A percentile compares a stretch with the other conserved stretches of the same genome.
phyloP scores from a whole-genome alignment of 2,888 invertebrate genomes.

The Scaptomyza reducta region DNA sequence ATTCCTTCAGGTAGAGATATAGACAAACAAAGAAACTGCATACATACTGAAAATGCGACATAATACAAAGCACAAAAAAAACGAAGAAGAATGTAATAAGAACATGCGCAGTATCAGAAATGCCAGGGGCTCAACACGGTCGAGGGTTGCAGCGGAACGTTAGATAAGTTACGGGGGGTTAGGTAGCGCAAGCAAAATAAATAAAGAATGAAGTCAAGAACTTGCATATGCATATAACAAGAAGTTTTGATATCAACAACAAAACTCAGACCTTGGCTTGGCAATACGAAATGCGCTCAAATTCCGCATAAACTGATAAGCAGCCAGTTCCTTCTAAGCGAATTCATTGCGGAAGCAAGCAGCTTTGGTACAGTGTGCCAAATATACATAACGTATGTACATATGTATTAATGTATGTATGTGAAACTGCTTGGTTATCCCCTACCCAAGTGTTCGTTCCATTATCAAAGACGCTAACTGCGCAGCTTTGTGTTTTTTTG shows the following conservation, averaged over 20 bases:
- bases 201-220: constrained; percentile 16
- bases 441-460: constrained; percentile 27
- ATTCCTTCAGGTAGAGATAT: constrained; percentile 67
- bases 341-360: constrained; percentile 58
- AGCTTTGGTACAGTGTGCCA: constrained; percentile 6
- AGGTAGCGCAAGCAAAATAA: neutral
- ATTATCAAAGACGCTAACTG: constrained; percentile 59
- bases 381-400: constrained; percentile 3
- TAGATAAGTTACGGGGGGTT: neutral
- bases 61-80: neutral
- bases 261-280: constrained; percentile 10
- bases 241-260: constrained; percentile 7
- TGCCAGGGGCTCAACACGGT: constrained; percentile 15
- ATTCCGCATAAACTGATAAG: constrained; percentile 50
- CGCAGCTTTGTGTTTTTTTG: constrained; percentile 57
- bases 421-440: constrained; percentile 19
- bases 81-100: constrained; percentile 25
- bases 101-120: constrained; percentile 57
- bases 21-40: constrained; percentile 56
- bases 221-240: constrained; percentile 2
- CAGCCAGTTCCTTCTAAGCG: constrained; percentile 47
- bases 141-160: constrained; percentile 24
- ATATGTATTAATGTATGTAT: neutral
- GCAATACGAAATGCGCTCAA: constrained; percentile 20
- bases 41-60: constrained; percentile 29